Conservation (phyloP, 2,888 invertebrate genomes). For the Lasius fuliginosus region DNA sequence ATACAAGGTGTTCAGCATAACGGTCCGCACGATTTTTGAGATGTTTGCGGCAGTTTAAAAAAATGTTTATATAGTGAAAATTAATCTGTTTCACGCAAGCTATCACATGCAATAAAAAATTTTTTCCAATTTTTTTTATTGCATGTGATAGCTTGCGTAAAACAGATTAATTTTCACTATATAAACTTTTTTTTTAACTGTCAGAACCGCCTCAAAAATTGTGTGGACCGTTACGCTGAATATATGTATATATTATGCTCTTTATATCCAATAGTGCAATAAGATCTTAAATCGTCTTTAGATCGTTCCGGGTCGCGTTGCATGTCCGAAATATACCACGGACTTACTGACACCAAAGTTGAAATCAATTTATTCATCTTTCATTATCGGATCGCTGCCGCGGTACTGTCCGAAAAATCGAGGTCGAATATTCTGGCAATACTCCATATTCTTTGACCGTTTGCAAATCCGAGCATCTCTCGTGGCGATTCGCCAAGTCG, state of each 20-base stretch:
- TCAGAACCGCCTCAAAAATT: no score
- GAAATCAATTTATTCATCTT: constrained; percentile 1
- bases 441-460: constrained; percentile 1
- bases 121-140: no score
- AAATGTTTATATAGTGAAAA: no score
- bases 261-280: neutral
- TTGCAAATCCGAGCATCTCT: constrained; percentile 4
- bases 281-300: neutral
- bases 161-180: no score
- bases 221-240: no score
- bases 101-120: no score
- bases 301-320: neutral
- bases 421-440: neutral
- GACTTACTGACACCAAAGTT: neutral
- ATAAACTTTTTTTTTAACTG: no score
- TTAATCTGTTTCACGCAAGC: no score
- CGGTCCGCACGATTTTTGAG: no score
- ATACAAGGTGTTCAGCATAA: neutral
- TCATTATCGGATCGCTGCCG: neutral
- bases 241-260: constrained; percentile 56
- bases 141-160: no score
- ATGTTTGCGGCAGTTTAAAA: no score
- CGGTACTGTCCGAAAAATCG: neutral
- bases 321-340: neutral
- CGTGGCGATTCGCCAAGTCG: neutral